phyloP scores from a whole-genome alignment of 2,797 vertebrate species.

The Eidolon dupreanum region DNA sequence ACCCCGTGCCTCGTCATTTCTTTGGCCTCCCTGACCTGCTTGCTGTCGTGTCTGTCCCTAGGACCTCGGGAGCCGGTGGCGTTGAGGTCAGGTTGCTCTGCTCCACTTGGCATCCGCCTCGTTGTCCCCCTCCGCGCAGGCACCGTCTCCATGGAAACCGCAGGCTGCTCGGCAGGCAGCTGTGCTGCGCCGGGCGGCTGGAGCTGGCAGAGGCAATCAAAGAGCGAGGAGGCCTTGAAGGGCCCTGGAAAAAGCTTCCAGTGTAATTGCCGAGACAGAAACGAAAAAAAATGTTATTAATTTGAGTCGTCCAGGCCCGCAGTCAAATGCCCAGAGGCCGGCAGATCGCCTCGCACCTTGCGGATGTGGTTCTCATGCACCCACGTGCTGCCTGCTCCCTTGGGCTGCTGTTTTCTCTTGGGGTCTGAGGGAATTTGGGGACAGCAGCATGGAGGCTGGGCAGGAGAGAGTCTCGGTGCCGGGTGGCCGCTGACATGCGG shows the following conservation, averaged over 20 bases:
- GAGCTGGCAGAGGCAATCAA: conserved; percentile 59
- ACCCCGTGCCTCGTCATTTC: neutral
- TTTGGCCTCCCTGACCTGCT: neutral
- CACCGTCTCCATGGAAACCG: conserved; percentile 72
- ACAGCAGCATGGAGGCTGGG: neutral
- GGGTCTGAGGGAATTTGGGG: neutral
- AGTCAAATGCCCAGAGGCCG: neutral
- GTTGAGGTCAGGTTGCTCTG: neutral
- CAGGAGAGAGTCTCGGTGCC: neutral
- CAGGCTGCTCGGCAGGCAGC: conserved; percentile 55
- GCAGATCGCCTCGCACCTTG: neutral
- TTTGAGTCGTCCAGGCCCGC: conserved; percentile 21
- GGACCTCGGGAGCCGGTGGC: neutral
- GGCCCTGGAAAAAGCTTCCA: conserved; percentile 40
- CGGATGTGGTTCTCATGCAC: rapidly evolving
- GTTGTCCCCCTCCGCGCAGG: neutral
- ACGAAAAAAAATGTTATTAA: conserved; percentile 60
- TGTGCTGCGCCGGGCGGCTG: conserved; percentile 20
- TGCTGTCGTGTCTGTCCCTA: rapidly evolving
- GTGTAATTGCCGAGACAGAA: conserved; percentile 37
- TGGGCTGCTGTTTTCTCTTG: neutral
- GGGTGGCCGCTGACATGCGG: neutral
- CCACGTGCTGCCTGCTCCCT: neutral
- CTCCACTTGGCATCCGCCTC: neutral
- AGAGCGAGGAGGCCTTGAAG: conserved; percentile 60